Evolutionary conservation across 2,888 invertebrate genomes (phyloP).

Genomic region (Myopa testacea): DNA sequence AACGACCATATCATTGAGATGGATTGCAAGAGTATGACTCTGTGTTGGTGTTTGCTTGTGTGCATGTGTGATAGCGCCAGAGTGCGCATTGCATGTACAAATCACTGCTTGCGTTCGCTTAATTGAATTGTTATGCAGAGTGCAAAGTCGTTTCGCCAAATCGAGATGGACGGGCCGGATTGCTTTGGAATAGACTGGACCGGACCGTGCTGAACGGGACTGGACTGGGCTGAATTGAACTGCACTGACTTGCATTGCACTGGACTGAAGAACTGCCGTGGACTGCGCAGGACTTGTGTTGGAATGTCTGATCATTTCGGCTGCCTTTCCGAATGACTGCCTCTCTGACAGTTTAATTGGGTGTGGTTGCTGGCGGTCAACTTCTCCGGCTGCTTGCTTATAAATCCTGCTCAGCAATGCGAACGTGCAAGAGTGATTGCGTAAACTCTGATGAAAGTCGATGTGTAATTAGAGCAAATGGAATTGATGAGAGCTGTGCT

Average conservation of each 20-base stretch:
- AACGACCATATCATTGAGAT: slow-evolving; percentile 25
- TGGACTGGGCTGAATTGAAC: not conserved
- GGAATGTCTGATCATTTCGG: not conserved
- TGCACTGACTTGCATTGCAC: not conserved
- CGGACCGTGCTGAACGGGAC: not conserved
- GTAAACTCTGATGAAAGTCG: slow-evolving; percentile 29
- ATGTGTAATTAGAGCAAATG: slow-evolving; percentile 35
- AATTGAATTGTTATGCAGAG: slow-evolving; percentile 43
- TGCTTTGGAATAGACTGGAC: not conserved
- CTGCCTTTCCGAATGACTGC: slow-evolving; percentile 1
- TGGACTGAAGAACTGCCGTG: not conserved
- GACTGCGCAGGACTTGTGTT: not conserved
- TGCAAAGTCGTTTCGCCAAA: slow-evolving; percentile 11
- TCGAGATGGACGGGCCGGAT: not conserved
- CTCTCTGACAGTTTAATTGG: slow-evolving; percentile 1
- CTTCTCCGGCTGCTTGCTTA: not conserved
- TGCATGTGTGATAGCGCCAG: slow-evolving; percentile 45
- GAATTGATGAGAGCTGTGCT: slow-evolving; percentile 17
- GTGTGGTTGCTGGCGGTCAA: not conserved
- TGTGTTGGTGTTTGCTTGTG: slow-evolving; percentile 8
- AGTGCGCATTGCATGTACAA: slow-evolving; percentile 37
- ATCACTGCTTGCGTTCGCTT: slow-evolving; percentile 36
- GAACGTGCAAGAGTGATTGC: slow-evolving; percentile 23
- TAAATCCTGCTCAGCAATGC: slow-evolving; percentile 22
- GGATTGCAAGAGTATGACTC: not conserved